Evolutionary conservation across 2,888 invertebrate species (phyloP).

Genomic region (Timandra comae): DNA sequence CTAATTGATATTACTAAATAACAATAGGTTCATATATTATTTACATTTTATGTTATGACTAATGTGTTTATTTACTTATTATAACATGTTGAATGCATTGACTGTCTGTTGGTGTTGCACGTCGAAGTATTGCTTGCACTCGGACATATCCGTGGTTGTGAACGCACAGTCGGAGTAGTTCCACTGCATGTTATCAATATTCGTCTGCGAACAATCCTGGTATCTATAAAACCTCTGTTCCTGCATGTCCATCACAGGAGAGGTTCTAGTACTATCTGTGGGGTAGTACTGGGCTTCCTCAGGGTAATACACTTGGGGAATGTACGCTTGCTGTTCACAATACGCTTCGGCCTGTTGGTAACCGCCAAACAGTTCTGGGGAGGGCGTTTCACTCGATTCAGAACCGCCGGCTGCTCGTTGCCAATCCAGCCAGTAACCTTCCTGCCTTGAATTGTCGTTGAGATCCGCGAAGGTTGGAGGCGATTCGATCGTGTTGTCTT

Average conservation of each 20-base stretch:
- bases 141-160: slow-evolving; percentile 39
- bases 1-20: slow-evolving; percentile 25
- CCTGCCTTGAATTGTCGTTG: slow-evolving; percentile 80
- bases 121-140: slow-evolving; percentile 59
- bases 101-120: slow-evolving; percentile 49
- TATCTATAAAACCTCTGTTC: slow-evolving; percentile 61
- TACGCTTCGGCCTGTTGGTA: slow-evolving; percentile 61
- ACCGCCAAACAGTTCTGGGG: slow-evolving; percentile 71
- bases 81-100: slow-evolving; percentile 57
- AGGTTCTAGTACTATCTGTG: slow-evolving; percentile 49
- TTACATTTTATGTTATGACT: no score
- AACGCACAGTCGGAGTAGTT: slow-evolving; percentile 59
- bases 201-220: slow-evolving; percentile 52
- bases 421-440: slow-evolving; percentile 77
- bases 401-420: slow-evolving; percentile 64
- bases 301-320: slow-evolving; percentile 56
- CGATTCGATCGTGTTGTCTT: slow-evolving; percentile 73
- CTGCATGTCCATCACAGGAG: slow-evolving; percentile 49
- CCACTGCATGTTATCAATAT: slow-evolving; percentile 56
- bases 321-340: slow-evolving; percentile 57
- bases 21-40: slow-evolving; percentile 29
- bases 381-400: slow-evolving; percentile 74
- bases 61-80: slow-evolving; percentile 41
- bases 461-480: slow-evolving; percentile 84
- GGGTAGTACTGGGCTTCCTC: slow-evolving; percentile 65